Evolutionary conservation across 2,888 invertebrate genomes (phyloP), one percentile per base, ranked within the genome.

Genomic region (Cistogaster globosa): DNA sequence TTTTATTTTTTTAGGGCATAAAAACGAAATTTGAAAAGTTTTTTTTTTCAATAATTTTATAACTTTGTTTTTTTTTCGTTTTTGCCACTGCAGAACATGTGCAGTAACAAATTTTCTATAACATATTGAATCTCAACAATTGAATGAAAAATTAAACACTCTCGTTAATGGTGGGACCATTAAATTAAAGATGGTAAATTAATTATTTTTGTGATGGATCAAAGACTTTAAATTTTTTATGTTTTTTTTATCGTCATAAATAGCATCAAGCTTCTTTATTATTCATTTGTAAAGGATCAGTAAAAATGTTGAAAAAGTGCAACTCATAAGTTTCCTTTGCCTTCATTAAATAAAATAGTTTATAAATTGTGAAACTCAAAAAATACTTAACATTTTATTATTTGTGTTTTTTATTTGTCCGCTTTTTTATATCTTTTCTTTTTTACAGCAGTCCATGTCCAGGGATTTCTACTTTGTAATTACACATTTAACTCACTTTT

Each of bases 1-100:
- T 72, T 57, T 74, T 51, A 20, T 63, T 71, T 36, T 71, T 74
- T 67, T 58, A 74, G 72, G 79, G 71, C 79, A 65, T n/a, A 79
- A 65, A 79, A 65, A 72, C 72, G 55, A 42, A 53, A 72, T 72
- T 38, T 18, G 32, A 71, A 74, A 74, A 74, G 60, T 42, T 53
- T 53, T 60, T 42, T 80, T 80, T 80, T 74, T 53, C 58, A 74
- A n/a, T 42, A 53, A 67, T 60, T 67, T 67, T 48, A 51, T 57
- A 67, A 74, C 65, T 74, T 36, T 53, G 65, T 77, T 51, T 42
- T 68, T 42, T 57, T 67, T 68, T 57, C 14, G 18, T 32, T 6
- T n/a, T 1, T 32, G 6, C 32, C 32, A 6, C 8, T 32, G 32
- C 8, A 32, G 5, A 3, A 57, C 11, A 12, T 12, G 12, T 11